Percentiles rank a stretch among this genome's conserved stretches.
Evolutionary conservation across 2,797 vertebrate genomes (phyloP).

Genomic region (Discoglossus pictus): DNA sequence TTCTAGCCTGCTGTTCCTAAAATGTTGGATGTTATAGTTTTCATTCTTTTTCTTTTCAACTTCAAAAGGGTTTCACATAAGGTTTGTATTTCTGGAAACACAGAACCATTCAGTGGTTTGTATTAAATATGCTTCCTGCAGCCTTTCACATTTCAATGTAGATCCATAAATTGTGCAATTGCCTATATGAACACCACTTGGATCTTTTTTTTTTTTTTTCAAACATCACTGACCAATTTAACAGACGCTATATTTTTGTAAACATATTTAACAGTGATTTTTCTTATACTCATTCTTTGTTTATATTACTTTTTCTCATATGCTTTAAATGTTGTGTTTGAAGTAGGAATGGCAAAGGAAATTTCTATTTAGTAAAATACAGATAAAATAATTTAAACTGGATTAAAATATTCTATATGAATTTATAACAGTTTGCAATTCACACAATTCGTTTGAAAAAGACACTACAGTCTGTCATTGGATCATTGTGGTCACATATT

Average conservation of each 20-base stretch:
- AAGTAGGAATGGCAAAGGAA: too few relatives aligned
- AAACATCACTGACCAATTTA: constrained; percentile 28
- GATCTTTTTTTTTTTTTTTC: constrained; percentile 32
- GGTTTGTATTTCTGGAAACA: constrained; percentile 48
- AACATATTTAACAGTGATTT: constrained; percentile 10
- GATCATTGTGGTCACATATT: too few relatives aligned
- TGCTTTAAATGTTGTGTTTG: too few relatives aligned
- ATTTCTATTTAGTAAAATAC: too few relatives aligned
- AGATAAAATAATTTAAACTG: too few relatives aligned
- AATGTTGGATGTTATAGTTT: constrained; percentile 35
- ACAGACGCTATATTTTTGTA: constrained; percentile 13
- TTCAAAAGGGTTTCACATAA: constrained; percentile 45
- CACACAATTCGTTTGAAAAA: too few relatives aligned
- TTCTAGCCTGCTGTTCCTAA: constrained; percentile 33
- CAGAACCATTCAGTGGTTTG: constrained; percentile 48
- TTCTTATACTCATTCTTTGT: too few relatives aligned
- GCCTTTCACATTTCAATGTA: constrained; percentile 44
- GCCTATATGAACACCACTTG: constrained; percentile 30
- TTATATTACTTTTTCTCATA: too few relatives aligned
- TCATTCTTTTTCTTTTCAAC: constrained; percentile 18
- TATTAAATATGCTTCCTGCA: constrained; percentile 52
- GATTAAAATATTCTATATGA: too few relatives aligned
- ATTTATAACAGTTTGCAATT: too few relatives aligned
- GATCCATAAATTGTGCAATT: constrained; percentile 46
- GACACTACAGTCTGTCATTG: too few relatives aligned